Conservation (phyloP, 2,888 invertebrate species). For the Caenorhabditis plicata region DNA sequence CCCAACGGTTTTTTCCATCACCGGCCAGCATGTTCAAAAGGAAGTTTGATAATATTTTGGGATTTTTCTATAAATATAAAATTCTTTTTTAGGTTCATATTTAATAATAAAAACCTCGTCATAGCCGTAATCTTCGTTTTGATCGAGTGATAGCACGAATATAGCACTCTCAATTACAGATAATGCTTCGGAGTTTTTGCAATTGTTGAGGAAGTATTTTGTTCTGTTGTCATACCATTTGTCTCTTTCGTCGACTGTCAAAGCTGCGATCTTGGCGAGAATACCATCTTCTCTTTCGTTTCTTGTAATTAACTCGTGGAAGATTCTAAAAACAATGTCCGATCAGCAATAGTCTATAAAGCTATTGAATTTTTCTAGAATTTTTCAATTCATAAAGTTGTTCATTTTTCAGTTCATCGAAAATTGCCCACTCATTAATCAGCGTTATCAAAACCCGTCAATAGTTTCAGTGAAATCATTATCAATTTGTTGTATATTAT, state of each 20-base stretch:
- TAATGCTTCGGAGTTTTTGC: constrained; percentile 44
- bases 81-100: too few species aligned
- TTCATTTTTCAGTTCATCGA: too few species aligned
- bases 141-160: constrained; percentile 50
- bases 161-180: constrained; percentile 50
- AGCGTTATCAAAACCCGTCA: too few species aligned
- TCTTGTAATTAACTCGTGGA: constrained; percentile 50
- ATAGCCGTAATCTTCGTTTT: constrained; percentile 43
- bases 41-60: constrained; percentile 43
- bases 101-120: constrained; percentile 17
- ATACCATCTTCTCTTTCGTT: constrained; percentile 31
- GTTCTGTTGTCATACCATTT: constrained; percentile 50
- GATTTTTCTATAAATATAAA: constrained; percentile 30
- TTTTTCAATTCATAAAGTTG: too few species aligned
- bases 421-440: too few species aligned
- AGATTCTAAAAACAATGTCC: constrained; percentile 51
- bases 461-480: too few species aligned
- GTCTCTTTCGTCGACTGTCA: constrained; percentile 32
- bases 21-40: constrained; percentile 54
- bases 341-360: too few species aligned
- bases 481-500: too few species aligned
- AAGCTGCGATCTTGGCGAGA: constrained; percentile 13
- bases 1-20: constrained; percentile 55
- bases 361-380: too few species aligned
- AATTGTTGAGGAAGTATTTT: constrained; percentile 52